These are phyloP conservation scores for Pegoplata infirma DNA, from an alignment of 2,888 invertebrate genomes.

Conservation along the genomic window DNA sequence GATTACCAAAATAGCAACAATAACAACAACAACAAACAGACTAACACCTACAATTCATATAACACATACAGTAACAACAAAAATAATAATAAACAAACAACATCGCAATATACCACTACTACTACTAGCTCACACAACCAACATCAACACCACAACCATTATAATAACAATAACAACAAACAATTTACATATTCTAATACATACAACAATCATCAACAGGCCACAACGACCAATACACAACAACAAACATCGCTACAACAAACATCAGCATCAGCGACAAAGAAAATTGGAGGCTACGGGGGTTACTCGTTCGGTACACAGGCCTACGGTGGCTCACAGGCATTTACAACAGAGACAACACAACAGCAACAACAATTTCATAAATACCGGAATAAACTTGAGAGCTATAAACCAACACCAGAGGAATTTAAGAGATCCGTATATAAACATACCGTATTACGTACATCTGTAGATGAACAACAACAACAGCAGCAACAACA, in stretches of 20 bases:
- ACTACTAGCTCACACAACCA: slow-evolving; percentile 32
- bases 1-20: slow-evolving; percentile 70
- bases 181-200: slow-evolving; percentile 19
- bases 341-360: slow-evolving; percentile 69
- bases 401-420: slow-evolving; percentile 71
- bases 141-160: slow-evolving; percentile 70
- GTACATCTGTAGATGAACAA: slow-evolving; percentile 69
- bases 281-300: slow-evolving; percentile 53
- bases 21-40: slow-evolving; percentile 67
- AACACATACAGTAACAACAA: slow-evolving; percentile 47
- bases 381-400: slow-evolving; percentile 70
- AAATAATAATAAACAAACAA: no score
- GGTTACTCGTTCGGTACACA: slow-evolving; percentile 70
- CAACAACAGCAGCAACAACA: slow-evolving; percentile 24
- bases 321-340: slow-evolving; percentile 67
- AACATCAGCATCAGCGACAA: slow-evolving; percentile 49
- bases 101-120: no score
- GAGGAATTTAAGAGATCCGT: slow-evolving; percentile 72
- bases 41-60: slow-evolving; percentile 41
- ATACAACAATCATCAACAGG: slow-evolving; percentile 79
- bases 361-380: no score
- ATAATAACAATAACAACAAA: slow-evolving; percentile 77
- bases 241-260: slow-evolving; percentile 51
- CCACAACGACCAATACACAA: slow-evolving; percentile 69
- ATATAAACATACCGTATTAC: slow-evolving; percentile 73